Evolutionary conservation across 2,888 invertebrate genomes (phyloP), one percentile per base, ranked within the genome.

Genomic region (Aphodius sticticus): DNA sequence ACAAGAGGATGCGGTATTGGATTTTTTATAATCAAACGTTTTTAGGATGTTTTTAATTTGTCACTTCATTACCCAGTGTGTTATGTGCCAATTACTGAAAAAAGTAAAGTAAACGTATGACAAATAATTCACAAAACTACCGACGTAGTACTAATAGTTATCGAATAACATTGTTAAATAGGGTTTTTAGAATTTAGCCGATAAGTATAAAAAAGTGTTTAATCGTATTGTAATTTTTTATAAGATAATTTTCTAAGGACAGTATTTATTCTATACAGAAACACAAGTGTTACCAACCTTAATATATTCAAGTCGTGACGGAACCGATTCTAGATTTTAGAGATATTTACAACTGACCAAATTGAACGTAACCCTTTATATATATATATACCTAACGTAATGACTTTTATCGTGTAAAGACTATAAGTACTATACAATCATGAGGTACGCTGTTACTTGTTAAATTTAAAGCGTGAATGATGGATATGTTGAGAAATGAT

Each of bases 201-300:
- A 53, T 53, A 53, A 53, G 53, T 53, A 53, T 53, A 53, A 9
- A 53, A 53, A 53, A 53, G 2, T 53, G 53, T 53, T 53, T 53
- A 12, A 1, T 53, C 53, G 53, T 53, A 53, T 53, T 53, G 53
- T 53, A 53, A 53, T 53, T 78, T 78, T 78, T 78, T 78, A 78
- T 77, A 77, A 53, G 16, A 38, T 70, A 79, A 78, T 80, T 74
- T 74, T 74, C 74, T 74, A 74, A 79, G 75, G 81, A 77, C 79
- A 83, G 82, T 83, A 83, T 83, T 84, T 84, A 83, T 82, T 81
- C 53, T 53, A 53, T 53, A 53, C 53, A 53, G 7, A 53, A 53
- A 7, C 53, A 82, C 79, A 81, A 80, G 84, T 83, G 84, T 84
- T 84, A 84, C 83, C 84, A 84, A 81, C 53, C 53, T 53, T 81